Evolutionary conservation across 2,113 vertebrate species (phyloP).

Genomic region (Proteles cristata): DNA sequence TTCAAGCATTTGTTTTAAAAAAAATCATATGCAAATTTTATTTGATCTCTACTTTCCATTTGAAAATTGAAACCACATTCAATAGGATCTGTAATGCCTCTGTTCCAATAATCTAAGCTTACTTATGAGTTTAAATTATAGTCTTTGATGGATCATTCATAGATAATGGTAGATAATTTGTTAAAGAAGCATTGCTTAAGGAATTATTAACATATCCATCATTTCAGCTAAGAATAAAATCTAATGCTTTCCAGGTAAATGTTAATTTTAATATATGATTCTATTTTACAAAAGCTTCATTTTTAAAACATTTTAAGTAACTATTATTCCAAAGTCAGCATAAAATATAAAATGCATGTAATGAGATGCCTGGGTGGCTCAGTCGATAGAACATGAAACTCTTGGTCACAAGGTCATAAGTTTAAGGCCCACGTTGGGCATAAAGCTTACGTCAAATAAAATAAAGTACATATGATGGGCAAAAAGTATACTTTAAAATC

Average conservation of each 20-base stretch:
- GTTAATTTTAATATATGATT: not conserved
- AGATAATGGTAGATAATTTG: slow-evolving; percentile 27
- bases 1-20: slow-evolving; percentile 48
- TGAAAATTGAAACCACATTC: slow-evolving; percentile 46
- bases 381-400: not conserved
- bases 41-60: not conserved
- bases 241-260: not conserved
- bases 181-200: slow-evolving; percentile 17
- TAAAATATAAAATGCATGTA: not conserved
- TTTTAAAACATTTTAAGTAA: not conserved
- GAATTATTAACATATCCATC: not conserved
- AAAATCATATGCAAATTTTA: slow-evolving; percentile 40
- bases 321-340: not conserved
- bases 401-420: not conserved
- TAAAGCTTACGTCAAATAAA: not conserved
- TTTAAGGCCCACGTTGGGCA: not conserved
- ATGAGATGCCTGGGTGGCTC: not conserved
- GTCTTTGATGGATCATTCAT: not conserved
- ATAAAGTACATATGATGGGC: not conserved
- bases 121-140: slow-evolving; percentile 11
- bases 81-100: not conserved
- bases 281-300: not conserved
- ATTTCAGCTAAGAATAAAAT: slow-evolving; percentile 43
- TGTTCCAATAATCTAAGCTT: slow-evolving; percentile 4
- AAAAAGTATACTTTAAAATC: not conserved